These are phyloP conservation scores for Acipenser oxyrinchus DNA, from an alignment of 2,797 vertebrate species.

Conservation along the genomic window DNA sequence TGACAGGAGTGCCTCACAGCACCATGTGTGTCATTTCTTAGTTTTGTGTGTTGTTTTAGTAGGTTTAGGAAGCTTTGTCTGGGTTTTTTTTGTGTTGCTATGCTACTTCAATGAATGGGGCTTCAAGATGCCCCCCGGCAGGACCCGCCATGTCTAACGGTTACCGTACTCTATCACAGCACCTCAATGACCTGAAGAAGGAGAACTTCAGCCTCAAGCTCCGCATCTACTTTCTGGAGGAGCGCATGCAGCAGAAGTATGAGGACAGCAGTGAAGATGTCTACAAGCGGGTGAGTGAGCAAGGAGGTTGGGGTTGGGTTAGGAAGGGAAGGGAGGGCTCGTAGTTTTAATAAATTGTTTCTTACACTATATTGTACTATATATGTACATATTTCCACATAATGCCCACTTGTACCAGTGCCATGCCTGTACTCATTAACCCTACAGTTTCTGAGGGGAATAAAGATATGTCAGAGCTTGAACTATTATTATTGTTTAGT, in stretches of 20 bases:
- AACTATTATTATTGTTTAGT: too few species aligned
- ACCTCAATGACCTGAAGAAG: constrained; percentile 96
- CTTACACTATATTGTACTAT: too few species aligned
- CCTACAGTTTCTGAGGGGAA: too few species aligned
- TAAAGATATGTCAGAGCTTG: too few species aligned
- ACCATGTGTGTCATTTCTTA: constrained; percentile 24
- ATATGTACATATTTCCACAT: too few species aligned
- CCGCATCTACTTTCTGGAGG: constrained; percentile 95
- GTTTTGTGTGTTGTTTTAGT: constrained; percentile 19
- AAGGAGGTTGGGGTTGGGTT: background rate
- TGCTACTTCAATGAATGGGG: constrained; percentile 45
- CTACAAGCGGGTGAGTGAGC: constrained; percentile 73
- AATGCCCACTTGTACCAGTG: too few species aligned
- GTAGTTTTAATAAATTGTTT: too few species aligned
- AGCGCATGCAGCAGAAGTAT: constrained; percentile 85
- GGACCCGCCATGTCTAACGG: constrained; percentile 79
- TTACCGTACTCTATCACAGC: constrained; percentile 91
- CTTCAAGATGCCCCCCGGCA: constrained; percentile 55
- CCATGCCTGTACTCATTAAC: too few species aligned
- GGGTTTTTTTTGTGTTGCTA: constrained; percentile 21
- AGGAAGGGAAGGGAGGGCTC: background rate
- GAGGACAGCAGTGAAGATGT: constrained; percentile 76
- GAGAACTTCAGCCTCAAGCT: constrained; percentile 99
- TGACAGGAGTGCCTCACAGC: constrained; percentile 35
- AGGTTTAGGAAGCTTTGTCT: constrained; percentile 18